phyloP scores from a whole-genome alignment of 2,888 invertebrate genomes.

The Acleris sparsana region DNA sequence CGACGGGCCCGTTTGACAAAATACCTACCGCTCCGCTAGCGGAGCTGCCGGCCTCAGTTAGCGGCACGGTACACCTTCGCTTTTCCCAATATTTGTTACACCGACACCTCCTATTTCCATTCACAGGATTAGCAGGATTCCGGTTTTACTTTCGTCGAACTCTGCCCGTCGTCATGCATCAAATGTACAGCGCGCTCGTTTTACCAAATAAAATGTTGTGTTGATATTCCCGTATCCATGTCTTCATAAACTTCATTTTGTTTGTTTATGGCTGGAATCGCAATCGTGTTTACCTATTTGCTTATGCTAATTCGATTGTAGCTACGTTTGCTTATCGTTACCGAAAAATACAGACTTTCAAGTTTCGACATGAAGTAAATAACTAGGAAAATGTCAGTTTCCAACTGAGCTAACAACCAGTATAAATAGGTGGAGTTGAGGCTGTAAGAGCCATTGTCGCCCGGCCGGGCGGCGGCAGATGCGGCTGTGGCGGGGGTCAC shows the following conservation, averaged over 20 bases:
- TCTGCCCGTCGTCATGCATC: background rate
- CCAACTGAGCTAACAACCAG: conserved; percentile 22
- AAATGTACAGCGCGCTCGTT: conserved; percentile 14
- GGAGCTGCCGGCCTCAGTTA: conserved; percentile 4
- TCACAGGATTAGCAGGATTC: conserved; percentile 28
- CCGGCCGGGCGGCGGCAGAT: conserved; percentile 59
- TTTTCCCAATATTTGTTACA: conserved; percentile 30
- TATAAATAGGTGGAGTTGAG: conserved; percentile 30
- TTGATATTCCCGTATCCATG: conserved; percentile 23
- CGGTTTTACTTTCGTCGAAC: conserved; percentile 29
- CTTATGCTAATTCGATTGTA: conserved; percentile 31
- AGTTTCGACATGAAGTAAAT: background rate
- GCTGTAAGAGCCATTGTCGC: conserved; percentile 24
- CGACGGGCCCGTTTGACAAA: conserved; percentile 22
- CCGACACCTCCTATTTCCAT: conserved; percentile 26
- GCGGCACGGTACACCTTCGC: conserved; percentile 15
- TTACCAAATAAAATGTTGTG: conserved; percentile 20
- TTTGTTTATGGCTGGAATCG: conserved; percentile 30
- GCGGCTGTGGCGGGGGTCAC: conserved; percentile 70
- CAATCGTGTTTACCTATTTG: conserved; percentile 32
- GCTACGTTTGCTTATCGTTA: conserved; percentile 15
- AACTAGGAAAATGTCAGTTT: conserved; percentile 14
- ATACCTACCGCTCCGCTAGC: conserved; percentile 6
- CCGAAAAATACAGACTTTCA: conserved; percentile 5
- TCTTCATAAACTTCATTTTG: conserved; percentile 31